These are phyloP conservation scores for Lamprologus tigripictilis DNA, from an alignment of 2,113 vertebrate genomes.

Conservation along the genomic window DNA sequence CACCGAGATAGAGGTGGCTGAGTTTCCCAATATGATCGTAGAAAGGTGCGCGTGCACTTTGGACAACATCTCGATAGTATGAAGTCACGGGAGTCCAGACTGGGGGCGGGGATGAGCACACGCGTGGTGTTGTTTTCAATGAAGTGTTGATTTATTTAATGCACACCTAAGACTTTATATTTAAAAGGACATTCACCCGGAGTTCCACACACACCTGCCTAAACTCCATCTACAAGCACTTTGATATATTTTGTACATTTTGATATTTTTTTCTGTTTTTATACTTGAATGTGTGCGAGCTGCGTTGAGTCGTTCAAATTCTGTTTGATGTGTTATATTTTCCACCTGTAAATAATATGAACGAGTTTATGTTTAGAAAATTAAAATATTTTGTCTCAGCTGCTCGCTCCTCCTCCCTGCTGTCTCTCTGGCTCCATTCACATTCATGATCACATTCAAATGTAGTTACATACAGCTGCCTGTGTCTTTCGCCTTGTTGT, in stretches of 20 bases:
- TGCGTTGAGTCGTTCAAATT: neutral
- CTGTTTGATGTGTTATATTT: conserved; percentile 45
- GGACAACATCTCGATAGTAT: conserved; percentile 74
- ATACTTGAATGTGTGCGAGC: conserved; percentile 17
- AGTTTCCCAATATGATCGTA: conserved; percentile 84
- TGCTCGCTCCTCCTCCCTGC: neutral
- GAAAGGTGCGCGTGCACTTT: conserved; percentile 79
- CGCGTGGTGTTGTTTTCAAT: neutral
- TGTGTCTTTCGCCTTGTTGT: conserved; percentile 3
- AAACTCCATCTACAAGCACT: conserved; percentile 57
- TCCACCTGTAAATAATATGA: conserved; percentile 60
- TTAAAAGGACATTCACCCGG: conserved; percentile 36
- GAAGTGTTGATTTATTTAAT: conserved; percentile 37
- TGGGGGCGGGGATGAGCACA: neutral
- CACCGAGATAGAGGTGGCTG: conserved; percentile 85
- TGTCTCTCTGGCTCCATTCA: conserved; percentile 2
- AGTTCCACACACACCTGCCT: neutral
- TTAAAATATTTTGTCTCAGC: conserved; percentile 67
- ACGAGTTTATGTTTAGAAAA: conserved; percentile 60
- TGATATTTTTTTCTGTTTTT: conserved; percentile 10
- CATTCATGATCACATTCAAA: conserved; percentile 36
- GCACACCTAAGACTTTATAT: conserved; percentile 64
- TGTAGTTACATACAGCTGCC: conserved; percentile 9
- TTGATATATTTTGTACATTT: conserved; percentile 62
- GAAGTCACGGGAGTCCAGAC: conserved; percentile 4